phyloP scores from a whole-genome alignment of 2,888 invertebrate genomes.

The Trichopoda pennipes region DNA sequence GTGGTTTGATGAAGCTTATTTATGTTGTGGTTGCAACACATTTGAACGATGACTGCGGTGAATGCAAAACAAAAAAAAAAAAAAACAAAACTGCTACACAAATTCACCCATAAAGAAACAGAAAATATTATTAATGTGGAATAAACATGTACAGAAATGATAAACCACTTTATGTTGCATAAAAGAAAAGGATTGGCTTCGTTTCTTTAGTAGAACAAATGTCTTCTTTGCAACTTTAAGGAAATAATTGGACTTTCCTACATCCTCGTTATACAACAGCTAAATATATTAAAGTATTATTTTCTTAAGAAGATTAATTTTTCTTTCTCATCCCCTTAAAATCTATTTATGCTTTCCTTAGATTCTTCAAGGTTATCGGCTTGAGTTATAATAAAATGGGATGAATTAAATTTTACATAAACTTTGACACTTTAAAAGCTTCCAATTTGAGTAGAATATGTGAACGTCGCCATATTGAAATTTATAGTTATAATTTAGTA shows the following conservation, averaged over 20 bases:
- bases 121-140: constrained; percentile 34
- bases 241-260: constrained; percentile 35
- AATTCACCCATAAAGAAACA: constrained; percentile 6
- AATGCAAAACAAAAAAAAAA: no score
- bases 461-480: no score
- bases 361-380: constrained; percentile 29
- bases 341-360: constrained; percentile 1
- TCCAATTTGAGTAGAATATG: no score
- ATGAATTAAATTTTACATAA: neutral
- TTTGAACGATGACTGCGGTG: constrained; percentile 64
- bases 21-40: constrained; percentile 67
- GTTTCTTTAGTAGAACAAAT: constrained; percentile 9
- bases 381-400: constrained; percentile 7
- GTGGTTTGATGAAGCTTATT: constrained; percentile 63
- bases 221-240: constrained; percentile 12
- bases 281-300: constrained; percentile 15
- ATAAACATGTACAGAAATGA: constrained; percentile 3
- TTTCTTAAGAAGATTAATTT: constrained; percentile 12
- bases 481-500: no score
- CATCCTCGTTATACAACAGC: neutral
- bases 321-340: neutral
- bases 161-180: constrained; percentile 8
- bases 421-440: neutral
- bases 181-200: constrained; percentile 5
- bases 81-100: neutral